Percentiles rank a stretch among this genome's conserved stretches.
Conservation (phyloP, 2,113 vertebrate species). For the Dolichallabes microphthalmus region DNA sequence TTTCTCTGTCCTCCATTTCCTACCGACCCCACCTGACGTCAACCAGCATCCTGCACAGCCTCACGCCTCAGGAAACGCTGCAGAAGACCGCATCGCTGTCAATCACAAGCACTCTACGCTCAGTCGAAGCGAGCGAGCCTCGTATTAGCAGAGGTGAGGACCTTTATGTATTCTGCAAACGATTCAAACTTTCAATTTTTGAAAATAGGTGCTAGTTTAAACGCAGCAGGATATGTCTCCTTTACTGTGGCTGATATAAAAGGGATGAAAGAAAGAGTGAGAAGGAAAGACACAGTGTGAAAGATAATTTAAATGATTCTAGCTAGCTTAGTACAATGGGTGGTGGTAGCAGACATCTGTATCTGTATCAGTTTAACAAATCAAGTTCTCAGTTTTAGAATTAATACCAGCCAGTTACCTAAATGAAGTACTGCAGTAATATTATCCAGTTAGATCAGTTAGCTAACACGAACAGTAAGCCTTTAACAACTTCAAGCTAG, state of each 20-base stretch:
- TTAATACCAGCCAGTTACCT: neutral
- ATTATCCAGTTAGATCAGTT: neutral
- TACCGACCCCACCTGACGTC: conserved; percentile 59
- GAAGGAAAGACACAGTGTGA: neutral
- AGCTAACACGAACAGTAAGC: neutral
- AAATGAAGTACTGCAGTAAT: neutral
- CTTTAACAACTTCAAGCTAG: neutral
- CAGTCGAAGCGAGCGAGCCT: conserved; percentile 55
- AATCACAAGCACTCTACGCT: conserved; percentile 45
- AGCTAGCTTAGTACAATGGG: neutral
- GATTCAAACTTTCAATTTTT: neutral
- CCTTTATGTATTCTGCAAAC: neutral
- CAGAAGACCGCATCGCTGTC: conserved; percentile 32
- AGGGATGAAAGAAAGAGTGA: neutral
- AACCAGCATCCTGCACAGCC: conserved; percentile 29
- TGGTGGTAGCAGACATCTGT: neutral
- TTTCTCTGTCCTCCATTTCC: conserved; percentile 58
- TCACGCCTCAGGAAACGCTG: conserved; percentile 46
- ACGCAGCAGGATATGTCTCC: too few species aligned
- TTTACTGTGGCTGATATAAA: neutral
- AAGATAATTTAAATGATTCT: neutral
- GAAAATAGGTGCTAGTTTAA: neutral
- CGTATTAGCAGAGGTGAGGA: conserved; percentile 63
- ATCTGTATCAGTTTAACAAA: neutral
- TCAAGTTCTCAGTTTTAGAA: neutral